phyloP scores from a whole-genome alignment of 2,888 invertebrate species.

The Melanotus villosus region DNA sequence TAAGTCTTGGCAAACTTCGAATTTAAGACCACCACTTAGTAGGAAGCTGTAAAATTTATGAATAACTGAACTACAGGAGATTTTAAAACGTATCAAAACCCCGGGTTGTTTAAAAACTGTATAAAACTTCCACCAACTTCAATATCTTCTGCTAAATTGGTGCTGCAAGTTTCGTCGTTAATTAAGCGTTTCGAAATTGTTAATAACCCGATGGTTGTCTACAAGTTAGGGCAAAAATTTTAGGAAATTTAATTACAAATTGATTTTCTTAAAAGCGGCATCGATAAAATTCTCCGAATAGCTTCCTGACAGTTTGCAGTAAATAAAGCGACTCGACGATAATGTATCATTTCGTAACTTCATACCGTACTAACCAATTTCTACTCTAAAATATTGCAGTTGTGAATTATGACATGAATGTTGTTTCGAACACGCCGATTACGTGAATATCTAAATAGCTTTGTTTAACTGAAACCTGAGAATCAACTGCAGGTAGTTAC shows the following conservation, averaged over 20 bases:
- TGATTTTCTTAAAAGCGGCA: too few relatives aligned
- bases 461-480: constrained; percentile 6
- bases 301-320: too few relatives aligned
- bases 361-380: neutral
- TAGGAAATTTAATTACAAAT: neutral
- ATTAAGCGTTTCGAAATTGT: constrained; percentile 2
- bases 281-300: too few relatives aligned
- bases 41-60: constrained; percentile 20
- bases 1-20: constrained; percentile 5
- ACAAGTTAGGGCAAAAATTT: neutral
- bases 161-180: constrained; percentile 7
- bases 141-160: constrained; percentile 6
- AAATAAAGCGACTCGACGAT: too few relatives aligned
- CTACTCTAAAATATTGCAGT: neutral
- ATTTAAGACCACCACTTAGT: constrained; percentile 15
- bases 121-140: constrained; percentile 16
- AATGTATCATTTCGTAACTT: too few relatives aligned
- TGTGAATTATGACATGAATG: neutral
- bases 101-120: constrained; percentile 17
- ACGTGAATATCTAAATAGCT: constrained; percentile 6
- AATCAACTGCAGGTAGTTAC: neutral
- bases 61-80: constrained; percentile 13
- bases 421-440: neutral
- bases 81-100: constrained; percentile 15
- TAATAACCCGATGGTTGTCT: neutral